phyloP scores from a whole-genome alignment of 1,140 invertebrate genomes.

The Caenorhabditis tropicalis region DNA sequence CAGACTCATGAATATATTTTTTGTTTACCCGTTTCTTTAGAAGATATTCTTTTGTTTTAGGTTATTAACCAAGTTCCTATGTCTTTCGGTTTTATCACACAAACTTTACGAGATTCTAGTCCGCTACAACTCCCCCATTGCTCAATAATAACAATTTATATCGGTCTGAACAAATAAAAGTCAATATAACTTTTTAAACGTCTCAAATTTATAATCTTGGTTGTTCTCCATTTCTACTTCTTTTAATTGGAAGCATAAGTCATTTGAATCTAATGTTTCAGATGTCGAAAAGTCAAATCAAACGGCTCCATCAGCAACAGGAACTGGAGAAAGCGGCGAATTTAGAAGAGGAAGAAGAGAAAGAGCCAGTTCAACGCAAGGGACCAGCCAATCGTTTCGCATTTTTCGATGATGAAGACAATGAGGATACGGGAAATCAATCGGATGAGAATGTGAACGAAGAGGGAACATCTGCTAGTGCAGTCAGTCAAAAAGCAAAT shows the following conservation, averaged over 20 bases:
- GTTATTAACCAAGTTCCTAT: not conserved
- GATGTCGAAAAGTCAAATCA: conserved; percentile 55
- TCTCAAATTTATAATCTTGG: not conserved
- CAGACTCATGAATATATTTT: not conserved
- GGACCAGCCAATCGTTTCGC: conserved; percentile 33
- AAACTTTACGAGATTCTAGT: conserved; percentile 38
- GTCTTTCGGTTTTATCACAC: not conserved
- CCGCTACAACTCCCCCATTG: not conserved
- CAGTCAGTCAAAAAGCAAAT: not conserved
- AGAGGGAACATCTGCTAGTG: not conserved
- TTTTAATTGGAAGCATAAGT: not conserved
- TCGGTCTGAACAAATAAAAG: not conserved
- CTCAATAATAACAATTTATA: not conserved
- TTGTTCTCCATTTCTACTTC: not conserved
- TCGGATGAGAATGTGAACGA: not conserved
- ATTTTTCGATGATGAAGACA: conserved; percentile 27
- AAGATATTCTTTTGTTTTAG: not conserved
- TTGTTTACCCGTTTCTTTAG: not conserved
- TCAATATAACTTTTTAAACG: not conserved
- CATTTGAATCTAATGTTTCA: not conserved
- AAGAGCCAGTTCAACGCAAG: not conserved
- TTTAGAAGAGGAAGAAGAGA: not conserved
- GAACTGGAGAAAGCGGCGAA: conserved; percentile 43
- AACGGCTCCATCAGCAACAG: conserved; percentile 38
- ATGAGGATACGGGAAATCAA: not conserved